Percentiles rank a stretch among this genome's conserved stretches.
Conservation (phyloP, 2,113 vertebrate species). For the Catharus fuscescens region DNA sequence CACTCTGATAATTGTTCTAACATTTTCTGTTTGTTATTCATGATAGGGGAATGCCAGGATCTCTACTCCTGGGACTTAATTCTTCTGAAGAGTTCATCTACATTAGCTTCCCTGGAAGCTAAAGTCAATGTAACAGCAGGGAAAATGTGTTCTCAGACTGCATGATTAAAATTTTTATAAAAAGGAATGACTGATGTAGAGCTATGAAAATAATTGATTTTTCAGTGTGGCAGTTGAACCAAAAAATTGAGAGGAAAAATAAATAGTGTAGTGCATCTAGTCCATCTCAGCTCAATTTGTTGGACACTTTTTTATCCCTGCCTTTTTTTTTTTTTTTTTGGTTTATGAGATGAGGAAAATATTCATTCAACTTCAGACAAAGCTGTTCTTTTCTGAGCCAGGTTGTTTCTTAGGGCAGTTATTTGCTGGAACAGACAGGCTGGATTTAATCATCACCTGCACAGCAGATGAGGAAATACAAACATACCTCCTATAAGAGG, state of each 20-base stretch:
- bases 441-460: background rate
- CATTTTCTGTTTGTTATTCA: slow-evolving; percentile 31
- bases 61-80: background rate
- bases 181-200: slow-evolving; percentile 26
- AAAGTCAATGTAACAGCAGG: slow-evolving; percentile 38
- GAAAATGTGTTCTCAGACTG: slow-evolving; percentile 28
- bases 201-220: slow-evolving; percentile 57
- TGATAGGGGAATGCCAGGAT: background rate
- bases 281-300: background rate
- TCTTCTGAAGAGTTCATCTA: slow-evolving; percentile 9
- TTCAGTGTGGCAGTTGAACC: background rate
- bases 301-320: background rate
- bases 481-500: background rate
- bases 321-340: background rate
- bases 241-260: slow-evolving; percentile 20
- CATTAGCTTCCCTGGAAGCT: background rate
- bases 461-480: background rate
- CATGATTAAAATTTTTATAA: slow-evolving; percentile 43
- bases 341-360: background rate
- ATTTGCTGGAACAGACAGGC: background rate
- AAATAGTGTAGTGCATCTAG: background rate
- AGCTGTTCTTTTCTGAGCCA: background rate
- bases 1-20: slow-evolving; percentile 1
- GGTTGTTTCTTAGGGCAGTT: background rate
- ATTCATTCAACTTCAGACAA: background rate